A percentile compares a stretch with the other conserved stretches of the same genome.
phyloP scores from a whole-genome alignment of 2,888 invertebrate species.

The Empis livida region DNA sequence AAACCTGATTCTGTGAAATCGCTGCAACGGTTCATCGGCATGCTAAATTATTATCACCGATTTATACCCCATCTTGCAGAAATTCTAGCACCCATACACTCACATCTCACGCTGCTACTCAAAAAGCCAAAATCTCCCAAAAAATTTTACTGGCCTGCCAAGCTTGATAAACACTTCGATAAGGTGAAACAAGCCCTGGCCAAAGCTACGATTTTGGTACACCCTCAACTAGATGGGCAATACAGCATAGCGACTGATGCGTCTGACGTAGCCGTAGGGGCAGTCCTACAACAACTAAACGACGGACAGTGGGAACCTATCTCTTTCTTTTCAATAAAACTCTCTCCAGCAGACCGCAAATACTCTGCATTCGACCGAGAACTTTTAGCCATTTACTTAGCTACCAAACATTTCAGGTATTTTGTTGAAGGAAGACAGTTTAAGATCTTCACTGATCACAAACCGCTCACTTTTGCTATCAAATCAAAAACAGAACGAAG shows the following conservation, averaged over 20 bases:
- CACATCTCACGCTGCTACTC: neutral
- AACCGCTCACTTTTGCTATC: too few species aligned
- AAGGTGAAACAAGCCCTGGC: neutral
- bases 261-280: constrained; percentile 26
- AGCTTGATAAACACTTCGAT: neutral
- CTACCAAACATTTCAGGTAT: too few species aligned
- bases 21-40: too few species aligned
- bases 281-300: constrained; percentile 23
- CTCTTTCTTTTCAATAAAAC: constrained; percentile 24
- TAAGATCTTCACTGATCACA: too few species aligned
- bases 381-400: too few species aligned
- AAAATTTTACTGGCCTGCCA: neutral
- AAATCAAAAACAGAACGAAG: too few species aligned
- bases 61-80: too few species aligned
- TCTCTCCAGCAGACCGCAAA: constrained; percentile 20
- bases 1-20: too few species aligned
- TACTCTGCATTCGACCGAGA: too few species aligned
- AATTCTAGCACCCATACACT: neutral
- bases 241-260: constrained; percentile 16
- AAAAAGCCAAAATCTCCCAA: neutral
- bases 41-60: too few species aligned
- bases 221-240: constrained; percentile 19
- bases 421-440: too few species aligned
- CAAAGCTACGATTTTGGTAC: constrained; percentile 13
- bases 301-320: constrained; percentile 21